A percentile compares a stretch with the other conserved stretches of the same genome.
Evolutionary conservation across 2,797 vertebrate genomes (phyloP).

Genomic region (Falco naumanni): DNA sequence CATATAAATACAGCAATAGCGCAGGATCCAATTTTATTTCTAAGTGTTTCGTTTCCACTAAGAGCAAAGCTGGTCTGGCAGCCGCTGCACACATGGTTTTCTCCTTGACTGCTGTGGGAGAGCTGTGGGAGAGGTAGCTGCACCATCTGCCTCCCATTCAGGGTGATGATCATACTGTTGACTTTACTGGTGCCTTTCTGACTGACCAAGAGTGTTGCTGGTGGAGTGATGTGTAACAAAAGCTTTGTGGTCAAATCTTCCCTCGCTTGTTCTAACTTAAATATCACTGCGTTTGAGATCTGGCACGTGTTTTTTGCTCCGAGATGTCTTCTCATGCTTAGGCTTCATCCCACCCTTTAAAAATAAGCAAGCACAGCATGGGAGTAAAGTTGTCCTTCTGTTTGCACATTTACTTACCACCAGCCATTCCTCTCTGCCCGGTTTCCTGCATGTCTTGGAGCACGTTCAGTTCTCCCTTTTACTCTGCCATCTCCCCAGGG

Average conservation of each 20-base stretch:
- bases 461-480: neutral
- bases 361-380: neutral
- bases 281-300: neutral
- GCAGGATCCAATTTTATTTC: neutral
- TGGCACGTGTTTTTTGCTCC: neutral
- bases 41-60: neutral
- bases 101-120: neutral
- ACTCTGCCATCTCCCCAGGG: accelerated
- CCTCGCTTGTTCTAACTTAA: neutral
- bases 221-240: neutral
- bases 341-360: neutral
- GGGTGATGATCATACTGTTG: neutral
- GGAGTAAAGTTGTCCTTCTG: neutral
- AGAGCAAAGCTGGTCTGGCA: neutral
- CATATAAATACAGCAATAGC: neutral
- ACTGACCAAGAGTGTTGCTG: neutral
- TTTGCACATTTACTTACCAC: neutral
- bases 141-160: neutral
- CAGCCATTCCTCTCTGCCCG: neutral
- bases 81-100: neutral
- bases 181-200: constrained; percentile 4
- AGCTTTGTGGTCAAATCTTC: neutral
- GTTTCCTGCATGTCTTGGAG: neutral
- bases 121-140: neutral
- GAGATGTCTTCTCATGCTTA: neutral